Conservation (phyloP, 2,888 invertebrate species). For the Pantelozetes paolii region DNA sequence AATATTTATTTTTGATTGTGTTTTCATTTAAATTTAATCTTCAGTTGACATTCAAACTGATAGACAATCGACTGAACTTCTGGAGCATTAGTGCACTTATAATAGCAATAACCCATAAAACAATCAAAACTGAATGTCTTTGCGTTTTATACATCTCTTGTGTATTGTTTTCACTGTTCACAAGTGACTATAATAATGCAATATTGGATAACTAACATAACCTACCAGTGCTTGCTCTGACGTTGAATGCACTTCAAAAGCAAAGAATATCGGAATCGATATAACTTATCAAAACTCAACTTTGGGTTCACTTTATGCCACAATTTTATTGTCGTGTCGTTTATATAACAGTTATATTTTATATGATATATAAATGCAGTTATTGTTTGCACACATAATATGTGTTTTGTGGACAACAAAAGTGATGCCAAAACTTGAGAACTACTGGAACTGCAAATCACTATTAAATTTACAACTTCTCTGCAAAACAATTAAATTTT, state of each 20-base stretch:
- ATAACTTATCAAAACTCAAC: constrained; percentile 13
- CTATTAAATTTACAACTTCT: too few relatives aligned
- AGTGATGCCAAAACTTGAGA: too few relatives aligned
- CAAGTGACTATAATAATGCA: constrained; percentile 29
- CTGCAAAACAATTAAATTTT: too few relatives aligned
- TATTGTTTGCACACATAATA: neutral
- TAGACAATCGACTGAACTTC: neutral
- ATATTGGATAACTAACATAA: constrained; percentile 24
- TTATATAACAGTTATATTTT: neutral
- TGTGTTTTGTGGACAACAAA: neutral
- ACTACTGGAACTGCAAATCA: too few relatives aligned
- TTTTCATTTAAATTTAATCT: neutral
- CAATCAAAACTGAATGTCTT: constrained; percentile 23
- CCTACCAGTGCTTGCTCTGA: neutral
- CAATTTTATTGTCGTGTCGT: constrained; percentile 24
- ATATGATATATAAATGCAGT: neutral
- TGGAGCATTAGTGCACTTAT: neutral
- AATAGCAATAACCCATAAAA: constrained; percentile 25
- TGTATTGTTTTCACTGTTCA: constrained; percentile 33
- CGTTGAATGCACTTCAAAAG: neutral
- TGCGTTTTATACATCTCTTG: constrained; percentile 24
- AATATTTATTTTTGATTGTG: neutral
- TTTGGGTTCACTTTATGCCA: neutral
- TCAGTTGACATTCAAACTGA: neutral
- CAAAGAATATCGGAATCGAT: constrained; percentile 7